Conservation (phyloP, 1,140 invertebrate species). For the Arion vulgaris region DNA sequence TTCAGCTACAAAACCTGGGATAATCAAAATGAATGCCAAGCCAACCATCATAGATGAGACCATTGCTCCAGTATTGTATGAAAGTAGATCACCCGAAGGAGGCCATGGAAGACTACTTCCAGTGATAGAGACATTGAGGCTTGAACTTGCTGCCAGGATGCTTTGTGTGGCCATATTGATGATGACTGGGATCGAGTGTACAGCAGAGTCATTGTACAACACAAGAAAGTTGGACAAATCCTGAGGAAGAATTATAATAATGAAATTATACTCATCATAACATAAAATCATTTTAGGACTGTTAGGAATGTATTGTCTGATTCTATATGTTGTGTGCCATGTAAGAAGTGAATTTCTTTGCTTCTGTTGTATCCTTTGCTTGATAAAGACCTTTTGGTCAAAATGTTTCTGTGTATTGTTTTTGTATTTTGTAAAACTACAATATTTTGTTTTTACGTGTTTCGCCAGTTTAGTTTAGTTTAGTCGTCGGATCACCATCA, state of each 20-base stretch:
- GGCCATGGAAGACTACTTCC: conserved; percentile 79
- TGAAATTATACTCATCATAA: too few relatives aligned
- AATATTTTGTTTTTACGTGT: too few relatives aligned
- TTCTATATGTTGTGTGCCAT: too few relatives aligned
- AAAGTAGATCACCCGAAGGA: conserved; percentile 78
- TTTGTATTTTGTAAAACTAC: too few relatives aligned
- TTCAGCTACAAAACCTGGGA: conserved; percentile 84
- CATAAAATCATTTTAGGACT: too few relatives aligned
- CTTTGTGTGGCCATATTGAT: conserved; percentile 83
- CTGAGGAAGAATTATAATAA: conserved; percentile 15
- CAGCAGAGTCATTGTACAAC: conserved; percentile 85
- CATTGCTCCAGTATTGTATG: conserved; percentile 80
- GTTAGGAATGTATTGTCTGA: too few relatives aligned
- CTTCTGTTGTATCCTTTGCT: too few relatives aligned
- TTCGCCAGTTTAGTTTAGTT: too few relatives aligned
- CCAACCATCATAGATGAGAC: conserved; percentile 83
- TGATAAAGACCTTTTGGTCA: too few relatives aligned
- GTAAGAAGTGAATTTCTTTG: too few relatives aligned
- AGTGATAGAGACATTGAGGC: conserved; percentile 43
- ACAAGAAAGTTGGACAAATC: conserved; percentile 56
- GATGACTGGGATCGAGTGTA: conserved; percentile 84
- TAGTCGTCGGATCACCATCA: too few relatives aligned
- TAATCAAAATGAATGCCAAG: conserved; percentile 84
- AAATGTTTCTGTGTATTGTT: too few relatives aligned
- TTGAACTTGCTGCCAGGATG: conserved; percentile 73